phyloP scores from a whole-genome alignment of 23 tunicate genomes.

The Phallusia fumigata region DNA sequence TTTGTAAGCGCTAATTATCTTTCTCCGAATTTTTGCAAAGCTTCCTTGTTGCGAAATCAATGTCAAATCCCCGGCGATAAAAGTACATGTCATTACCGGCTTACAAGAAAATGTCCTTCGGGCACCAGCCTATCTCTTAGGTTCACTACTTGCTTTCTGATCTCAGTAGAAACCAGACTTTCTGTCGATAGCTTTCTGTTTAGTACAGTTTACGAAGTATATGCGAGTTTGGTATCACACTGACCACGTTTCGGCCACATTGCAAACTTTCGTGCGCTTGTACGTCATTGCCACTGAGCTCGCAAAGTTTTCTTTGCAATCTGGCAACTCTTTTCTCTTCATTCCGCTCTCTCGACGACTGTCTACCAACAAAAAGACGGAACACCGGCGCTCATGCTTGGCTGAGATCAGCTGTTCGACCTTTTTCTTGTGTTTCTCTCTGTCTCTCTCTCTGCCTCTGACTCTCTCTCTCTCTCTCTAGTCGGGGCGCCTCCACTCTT shows the following conservation, averaged over 20 bases:
- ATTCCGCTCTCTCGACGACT: background rate
- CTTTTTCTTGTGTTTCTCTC: background rate
- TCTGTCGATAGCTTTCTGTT: background rate
- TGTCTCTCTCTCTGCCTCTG: background rate
- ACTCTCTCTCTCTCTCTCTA: background rate
- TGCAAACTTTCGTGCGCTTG: background rate
- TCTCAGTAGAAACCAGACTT: background rate
- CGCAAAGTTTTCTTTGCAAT: background rate
- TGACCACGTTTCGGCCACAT: background rate
- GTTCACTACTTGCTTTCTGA: too few species aligned
- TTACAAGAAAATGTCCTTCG: background rate
- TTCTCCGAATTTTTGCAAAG: background rate
- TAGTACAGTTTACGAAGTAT: background rate
- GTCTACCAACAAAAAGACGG: background rate
- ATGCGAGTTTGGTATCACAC: background rate
- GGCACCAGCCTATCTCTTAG: background rate
- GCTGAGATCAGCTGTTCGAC: conserved; percentile 8
- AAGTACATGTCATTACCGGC: background rate
- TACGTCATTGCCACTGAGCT: background rate
- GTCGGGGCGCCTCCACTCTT: background rate
- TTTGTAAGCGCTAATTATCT: background rate
- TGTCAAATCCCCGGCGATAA: background rate
- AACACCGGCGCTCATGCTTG: conserved; percentile 9
- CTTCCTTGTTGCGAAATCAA: background rate
- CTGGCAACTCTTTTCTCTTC: background rate